These are phyloP conservation scores for Climacteris rufus DNA, from an alignment of 2,113 vertebrate genomes.

Conservation along the genomic window DNA sequence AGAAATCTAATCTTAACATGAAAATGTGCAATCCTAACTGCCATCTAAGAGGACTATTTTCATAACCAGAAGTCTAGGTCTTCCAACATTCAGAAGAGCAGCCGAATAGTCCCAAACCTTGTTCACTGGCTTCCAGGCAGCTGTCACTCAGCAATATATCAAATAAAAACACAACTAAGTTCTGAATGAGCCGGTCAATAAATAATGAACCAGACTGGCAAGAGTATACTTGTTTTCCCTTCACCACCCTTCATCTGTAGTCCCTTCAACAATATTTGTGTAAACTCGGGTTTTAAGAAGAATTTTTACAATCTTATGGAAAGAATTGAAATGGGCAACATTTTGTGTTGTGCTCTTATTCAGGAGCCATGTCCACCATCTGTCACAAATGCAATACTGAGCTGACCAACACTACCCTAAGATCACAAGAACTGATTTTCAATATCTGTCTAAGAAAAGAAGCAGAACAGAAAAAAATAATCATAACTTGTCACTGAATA, in stretches of 20 bases:
- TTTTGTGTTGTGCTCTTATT: background rate
- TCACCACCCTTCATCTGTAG: background rate
- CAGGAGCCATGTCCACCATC: background rate
- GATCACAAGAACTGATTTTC: background rate
- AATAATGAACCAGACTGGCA: background rate
- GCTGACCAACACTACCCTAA: background rate
- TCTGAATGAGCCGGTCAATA: background rate
- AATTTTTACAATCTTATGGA: background rate
- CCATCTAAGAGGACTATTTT: background rate
- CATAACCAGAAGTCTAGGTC: background rate
- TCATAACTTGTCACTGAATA: background rate
- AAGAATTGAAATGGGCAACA: background rate
- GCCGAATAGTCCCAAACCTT: background rate
- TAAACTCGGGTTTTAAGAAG: background rate
- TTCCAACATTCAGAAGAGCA: background rate
- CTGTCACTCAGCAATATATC: background rate
- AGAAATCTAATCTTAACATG: background rate
- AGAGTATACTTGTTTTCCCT: background rate
- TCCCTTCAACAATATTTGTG: background rate
- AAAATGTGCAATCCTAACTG: background rate
- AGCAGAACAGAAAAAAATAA: background rate
- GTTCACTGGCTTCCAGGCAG: background rate
- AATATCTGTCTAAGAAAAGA: background rate
- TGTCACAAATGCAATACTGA: background rate
- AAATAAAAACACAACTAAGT: background rate